These are phyloP conservation scores for Galerucella calmariensis DNA, from an alignment of 2,888 invertebrate species.

Conservation along the genomic window DNA sequence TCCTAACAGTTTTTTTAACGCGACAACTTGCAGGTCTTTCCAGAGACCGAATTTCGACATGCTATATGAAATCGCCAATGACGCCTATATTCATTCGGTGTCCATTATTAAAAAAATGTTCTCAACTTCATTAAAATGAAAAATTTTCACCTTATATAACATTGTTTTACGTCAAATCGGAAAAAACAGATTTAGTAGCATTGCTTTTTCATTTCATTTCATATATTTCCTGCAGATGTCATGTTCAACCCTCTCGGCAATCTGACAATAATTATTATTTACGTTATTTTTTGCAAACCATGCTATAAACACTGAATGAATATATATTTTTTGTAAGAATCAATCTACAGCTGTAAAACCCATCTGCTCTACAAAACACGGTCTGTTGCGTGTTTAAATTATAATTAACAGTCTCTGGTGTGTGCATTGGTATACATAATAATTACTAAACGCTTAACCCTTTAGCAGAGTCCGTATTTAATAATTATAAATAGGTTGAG, in stretches of 20 bases:
- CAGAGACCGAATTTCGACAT: too few species aligned
- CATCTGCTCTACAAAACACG: conserved; percentile 37
- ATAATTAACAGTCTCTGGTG: conserved; percentile 29
- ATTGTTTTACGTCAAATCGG: too few species aligned
- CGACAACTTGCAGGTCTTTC: too few species aligned
- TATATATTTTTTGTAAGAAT: conserved; percentile 4
- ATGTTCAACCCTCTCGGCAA: neutral
- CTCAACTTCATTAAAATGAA: too few species aligned
- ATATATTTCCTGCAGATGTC: too few species aligned
- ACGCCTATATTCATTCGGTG: too few species aligned
- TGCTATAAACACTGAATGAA: neutral
- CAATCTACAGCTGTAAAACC: conserved; percentile 43
- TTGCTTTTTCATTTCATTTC: too few species aligned
- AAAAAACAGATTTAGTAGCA: too few species aligned
- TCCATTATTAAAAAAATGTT: too few species aligned
- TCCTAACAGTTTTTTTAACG: too few species aligned
- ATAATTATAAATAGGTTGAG: conserved; percentile 16
- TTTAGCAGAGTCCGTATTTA: conserved; percentile 17
- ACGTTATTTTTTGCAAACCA: neutral
- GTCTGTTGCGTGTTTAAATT: conserved; percentile 28
- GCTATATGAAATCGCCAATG: too few species aligned
- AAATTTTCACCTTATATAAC: too few species aligned
- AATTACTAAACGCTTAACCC: conserved; percentile 27
- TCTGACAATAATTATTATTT: conserved; percentile 3
- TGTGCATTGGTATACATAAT: conserved; percentile 23